Percentiles rank a stretch among this genome's conserved stretches.
These are phyloP conservation scores for Centruroides sculpturatus DNA, from an alignment of 1,140 invertebrate genomes.

Conservation along the genomic window DNA sequence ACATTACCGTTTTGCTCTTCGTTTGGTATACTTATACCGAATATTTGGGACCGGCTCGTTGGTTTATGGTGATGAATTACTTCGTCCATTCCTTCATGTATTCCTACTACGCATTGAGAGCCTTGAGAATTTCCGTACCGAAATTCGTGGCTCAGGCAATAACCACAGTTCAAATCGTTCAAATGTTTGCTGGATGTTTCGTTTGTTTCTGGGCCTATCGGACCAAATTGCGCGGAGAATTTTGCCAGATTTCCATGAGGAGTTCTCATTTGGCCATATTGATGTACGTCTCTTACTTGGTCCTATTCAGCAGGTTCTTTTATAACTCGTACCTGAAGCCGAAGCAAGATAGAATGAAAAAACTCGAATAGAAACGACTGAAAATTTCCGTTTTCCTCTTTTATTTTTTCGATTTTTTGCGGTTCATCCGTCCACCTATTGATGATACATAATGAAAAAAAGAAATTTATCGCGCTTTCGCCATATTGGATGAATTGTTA, in stretches of 20 bases:
- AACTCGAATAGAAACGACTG: too few species aligned
- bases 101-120: conserved; percentile 82
- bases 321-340: conserved; percentile 52
- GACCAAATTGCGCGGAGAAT: conserved; percentile 25
- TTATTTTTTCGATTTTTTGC: too few species aligned
- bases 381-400: too few species aligned
- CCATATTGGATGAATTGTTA: too few species aligned
- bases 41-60: conserved; percentile 85
- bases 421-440: too few species aligned
- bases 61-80: conserved; percentile 99
- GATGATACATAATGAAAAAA: too few species aligned
- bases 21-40: conserved; percentile 95
- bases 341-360: too few species aligned
- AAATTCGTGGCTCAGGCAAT: conserved; percentile 74
- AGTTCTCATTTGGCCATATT: conserved; percentile 29
- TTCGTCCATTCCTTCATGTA: conserved; percentile 97
- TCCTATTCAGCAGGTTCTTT: conserved; percentile 80
- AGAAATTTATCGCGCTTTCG: too few species aligned
- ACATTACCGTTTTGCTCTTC: conserved; percentile 64
- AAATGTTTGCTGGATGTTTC: conserved; percentile 87
- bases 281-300: conserved; percentile 58
- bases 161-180: conserved; percentile 74
- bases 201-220: conserved; percentile 71
- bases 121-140: conserved; percentile 73
- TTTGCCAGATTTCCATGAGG: conserved; percentile 29